Evolutionary conservation across 2,888 invertebrate species (phyloP), one percentile per base, ranked within the genome.

Genomic region (Hirtodrosophila histrioides): DNA sequence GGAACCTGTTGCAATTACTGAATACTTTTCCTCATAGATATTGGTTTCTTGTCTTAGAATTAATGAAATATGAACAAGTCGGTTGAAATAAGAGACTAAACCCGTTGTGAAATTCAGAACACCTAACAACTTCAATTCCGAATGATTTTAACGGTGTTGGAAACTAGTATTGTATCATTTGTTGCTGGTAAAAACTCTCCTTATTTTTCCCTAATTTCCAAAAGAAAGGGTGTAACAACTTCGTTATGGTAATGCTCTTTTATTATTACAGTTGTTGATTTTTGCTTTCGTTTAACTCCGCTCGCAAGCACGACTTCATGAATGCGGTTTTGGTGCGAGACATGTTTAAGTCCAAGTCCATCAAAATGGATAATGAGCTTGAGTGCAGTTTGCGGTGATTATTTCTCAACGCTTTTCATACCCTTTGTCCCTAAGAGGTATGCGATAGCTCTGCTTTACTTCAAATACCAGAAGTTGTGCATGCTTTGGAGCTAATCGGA

Each of bases 331-430:
- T 33, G 56, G 40, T 41, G 49, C 73, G 48, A 45, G 72, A 53
- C 72, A 57, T 45, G 53, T 48, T 63, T 37, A 45, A 44, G 36
- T 53, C 24, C 33, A 54, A 56, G 53, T 54, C 66, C 65, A 56
- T 69, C 65, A 72, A 69, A 72, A 45, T 54, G 57, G 49, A 57
- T 72, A 69, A 69, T 71, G 54, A 70, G 58, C 24, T 49, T 49
- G 65, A 36, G 43, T 63, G 50, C 46, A 62, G 46, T 24, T 70
- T 43, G 51, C 39, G 55, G 41, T 39, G 41, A 41, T 55, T 45
- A 58, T 58, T 41, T 51, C 53, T 37, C 58, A 31, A 36, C 17
- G 49, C 36, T 39, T 49, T 7, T 4, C 10, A 29, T 51, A 55
- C 69, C 51, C 56, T 48, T 37, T 33, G 23, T 3, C 40, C 12